phyloP scores from a whole-genome alignment of 1,140 invertebrate species.

The Choristoneura fumiferana region DNA sequence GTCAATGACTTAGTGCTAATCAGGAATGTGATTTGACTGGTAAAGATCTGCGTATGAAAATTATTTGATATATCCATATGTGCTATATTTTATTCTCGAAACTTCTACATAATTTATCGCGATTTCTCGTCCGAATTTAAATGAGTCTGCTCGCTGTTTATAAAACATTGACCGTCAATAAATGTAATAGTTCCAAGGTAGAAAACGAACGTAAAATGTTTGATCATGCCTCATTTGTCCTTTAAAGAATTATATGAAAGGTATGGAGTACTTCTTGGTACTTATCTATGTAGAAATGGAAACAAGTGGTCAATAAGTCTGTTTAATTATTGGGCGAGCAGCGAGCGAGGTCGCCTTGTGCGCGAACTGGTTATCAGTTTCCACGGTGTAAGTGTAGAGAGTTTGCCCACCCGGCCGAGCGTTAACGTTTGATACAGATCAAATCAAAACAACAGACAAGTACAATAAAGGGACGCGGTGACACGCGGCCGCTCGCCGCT shows the following conservation, averaged over 20 bases:
- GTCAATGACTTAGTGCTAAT: conserved; percentile 26
- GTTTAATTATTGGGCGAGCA: conserved; percentile 66
- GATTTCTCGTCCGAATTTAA: not conserved
- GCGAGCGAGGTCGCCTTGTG: conserved; percentile 63
- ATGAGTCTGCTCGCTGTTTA: no score
- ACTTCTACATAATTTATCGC: not conserved
- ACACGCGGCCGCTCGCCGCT: conserved; percentile 20
- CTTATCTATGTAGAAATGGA: conserved; percentile 62
- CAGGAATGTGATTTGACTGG: not conserved
- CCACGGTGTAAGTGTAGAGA: conserved; percentile 45
- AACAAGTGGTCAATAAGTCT: conserved; percentile 65
- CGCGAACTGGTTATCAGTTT: conserved; percentile 67
- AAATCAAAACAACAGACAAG: conserved; percentile 1
- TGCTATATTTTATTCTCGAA: not conserved
- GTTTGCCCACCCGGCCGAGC: conserved; percentile 23
- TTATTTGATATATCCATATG: not conserved
- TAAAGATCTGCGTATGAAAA: not conserved
- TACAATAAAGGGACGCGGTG: not conserved
- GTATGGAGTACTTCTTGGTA: conserved; percentile 43
- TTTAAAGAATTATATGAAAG: conserved; percentile 32
- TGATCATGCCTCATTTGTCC: conserved; percentile 33
- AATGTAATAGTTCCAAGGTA: not conserved
- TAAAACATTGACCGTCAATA: not conserved
- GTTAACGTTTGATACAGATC: not conserved
- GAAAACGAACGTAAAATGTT: conserved; percentile 20